These are phyloP conservation scores for Drosophila cyrtoloma DNA, from an alignment of 2,888 invertebrate species.

Conservation along the genomic window DNA sequence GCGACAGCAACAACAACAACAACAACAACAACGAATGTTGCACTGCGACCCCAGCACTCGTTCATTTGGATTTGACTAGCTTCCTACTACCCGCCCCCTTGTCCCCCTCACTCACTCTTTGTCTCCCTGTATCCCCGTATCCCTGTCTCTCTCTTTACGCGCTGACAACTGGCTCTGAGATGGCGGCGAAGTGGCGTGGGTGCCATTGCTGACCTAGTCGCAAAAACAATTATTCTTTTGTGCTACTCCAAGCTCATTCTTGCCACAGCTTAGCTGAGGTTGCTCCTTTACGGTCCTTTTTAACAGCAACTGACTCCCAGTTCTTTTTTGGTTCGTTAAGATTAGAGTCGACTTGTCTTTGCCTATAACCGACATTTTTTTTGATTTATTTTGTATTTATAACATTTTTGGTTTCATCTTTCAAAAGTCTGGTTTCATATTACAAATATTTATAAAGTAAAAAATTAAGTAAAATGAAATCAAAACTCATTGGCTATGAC, in stretches of 20 bases:
- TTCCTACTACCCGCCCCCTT: not conserved
- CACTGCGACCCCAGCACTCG: slow-evolving; percentile 34
- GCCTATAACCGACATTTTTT: not conserved
- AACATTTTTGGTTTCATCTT: not conserved
- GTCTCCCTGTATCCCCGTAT: not conserved
- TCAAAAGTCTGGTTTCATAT: not conserved
- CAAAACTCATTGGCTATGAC: not conserved
- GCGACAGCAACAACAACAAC: slow-evolving; percentile 18
- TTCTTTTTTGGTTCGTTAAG: slow-evolving; percentile 6
- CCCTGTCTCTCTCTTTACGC: not conserved
- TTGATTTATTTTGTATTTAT: not conserved
- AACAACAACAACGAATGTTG: slow-evolving; percentile 27
- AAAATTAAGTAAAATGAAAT: not conserved
- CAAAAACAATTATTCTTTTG: slow-evolving; percentile 53
- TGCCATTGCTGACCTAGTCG: slow-evolving; percentile 24
- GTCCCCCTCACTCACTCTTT: not conserved
- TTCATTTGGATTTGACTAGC: slow-evolving; percentile 45
- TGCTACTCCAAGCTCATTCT: slow-evolving; percentile 13
- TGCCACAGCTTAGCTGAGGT: slow-evolving; percentile 9
- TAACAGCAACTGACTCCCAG: slow-evolving; percentile 4
- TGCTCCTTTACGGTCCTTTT: slow-evolving; percentile 9
- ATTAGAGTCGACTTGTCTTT: slow-evolving; percentile 3
- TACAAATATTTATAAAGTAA: not conserved
- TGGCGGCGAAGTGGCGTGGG: slow-evolving; percentile 23
- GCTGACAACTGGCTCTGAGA: slow-evolving; percentile 38